Evolutionary conservation across 2,888 invertebrate genomes (phyloP).

Genomic region (Resseliella maxima): DNA sequence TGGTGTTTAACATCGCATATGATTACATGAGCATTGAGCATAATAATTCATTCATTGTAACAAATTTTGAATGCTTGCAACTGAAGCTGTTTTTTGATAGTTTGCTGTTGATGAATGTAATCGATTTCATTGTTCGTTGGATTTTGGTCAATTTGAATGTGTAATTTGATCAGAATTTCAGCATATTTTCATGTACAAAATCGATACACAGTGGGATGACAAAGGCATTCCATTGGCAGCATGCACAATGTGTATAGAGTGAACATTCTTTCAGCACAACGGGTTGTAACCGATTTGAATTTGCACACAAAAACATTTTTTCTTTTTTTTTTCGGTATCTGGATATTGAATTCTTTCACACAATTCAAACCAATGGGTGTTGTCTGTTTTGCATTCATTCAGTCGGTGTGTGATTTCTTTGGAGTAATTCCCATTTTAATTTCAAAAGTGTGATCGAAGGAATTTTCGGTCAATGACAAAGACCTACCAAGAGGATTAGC

Average conservation of each 20-base stretch:
- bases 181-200: conserved; percentile 51
- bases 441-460: background rate
- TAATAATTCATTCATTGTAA: no score
- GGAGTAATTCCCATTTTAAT: background rate
- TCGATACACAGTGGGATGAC: conserved; percentile 1
- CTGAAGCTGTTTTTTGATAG: background rate
- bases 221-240: background rate
- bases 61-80: background rate
- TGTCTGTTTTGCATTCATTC: background rate
- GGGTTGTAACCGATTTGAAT: conserved; percentile 9
- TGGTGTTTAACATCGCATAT: no score
- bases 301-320: background rate
- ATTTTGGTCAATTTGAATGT: background rate
- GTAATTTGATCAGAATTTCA: background rate
- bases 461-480: conserved; percentile 26
- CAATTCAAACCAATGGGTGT: no score
- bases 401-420: conserved; percentile 28
- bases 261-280: conserved; percentile 7
- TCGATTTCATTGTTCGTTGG: conserved; percentile 40
- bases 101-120: conserved; percentile 21
- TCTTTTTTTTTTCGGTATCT: no score
- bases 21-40: no score
- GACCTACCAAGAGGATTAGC: conserved; percentile 52
- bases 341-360: background rate
- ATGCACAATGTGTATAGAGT: background rate